Evolutionary conservation across 2,888 invertebrate species (phyloP), one percentile per base, ranked within the genome.

Genomic region (Latheticus oryzae): DNA sequence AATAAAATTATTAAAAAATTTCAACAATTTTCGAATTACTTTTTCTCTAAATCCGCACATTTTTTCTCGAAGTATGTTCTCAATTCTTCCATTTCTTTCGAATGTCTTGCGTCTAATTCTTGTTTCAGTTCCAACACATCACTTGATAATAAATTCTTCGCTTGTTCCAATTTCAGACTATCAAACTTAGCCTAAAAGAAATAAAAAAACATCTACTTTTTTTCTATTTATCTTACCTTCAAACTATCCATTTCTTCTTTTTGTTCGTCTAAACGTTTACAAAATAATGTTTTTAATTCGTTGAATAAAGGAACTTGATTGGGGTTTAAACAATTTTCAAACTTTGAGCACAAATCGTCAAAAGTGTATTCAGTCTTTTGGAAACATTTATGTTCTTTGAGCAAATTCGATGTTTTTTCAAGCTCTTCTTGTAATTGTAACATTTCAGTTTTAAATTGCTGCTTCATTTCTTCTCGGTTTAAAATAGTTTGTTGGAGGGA

Each of bases 51-150:
- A 68, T 91, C 90, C 0, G 87, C 83, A 72, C 91, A 92, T 72
- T 90, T 91, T 70, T 87, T 83, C 71, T 92, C 92, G 71, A 91
- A 92, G 70, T 91, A 92, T 5, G 85, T 88, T 33, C 91, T 81
- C 47, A 92, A 75, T 71, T 91, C 87, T 74, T 90, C 90, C 87
- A 92, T 87, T 74, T 92, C 89, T 61, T 85, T 85, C 21, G 86
- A 82, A 77, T 92, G 90, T 68, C 86, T 86, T 2, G 77, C 72
- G 48, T 86, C 85, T 16, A 90, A 75, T 68, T 89, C 89, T 16
- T 80, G 76, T 47, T 83, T 79, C 30, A 87, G 66, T 8, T 81
- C 80, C 5, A 83, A 79, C 11, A 88, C 75, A 54, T 84, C 84
- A 0, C 79, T 57, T 74, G 1, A 85, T 80, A 70, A 88, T 87